Evolutionary conservation across 1,140 invertebrate genomes (phyloP).

Genomic region (Ceratina japonica): DNA sequence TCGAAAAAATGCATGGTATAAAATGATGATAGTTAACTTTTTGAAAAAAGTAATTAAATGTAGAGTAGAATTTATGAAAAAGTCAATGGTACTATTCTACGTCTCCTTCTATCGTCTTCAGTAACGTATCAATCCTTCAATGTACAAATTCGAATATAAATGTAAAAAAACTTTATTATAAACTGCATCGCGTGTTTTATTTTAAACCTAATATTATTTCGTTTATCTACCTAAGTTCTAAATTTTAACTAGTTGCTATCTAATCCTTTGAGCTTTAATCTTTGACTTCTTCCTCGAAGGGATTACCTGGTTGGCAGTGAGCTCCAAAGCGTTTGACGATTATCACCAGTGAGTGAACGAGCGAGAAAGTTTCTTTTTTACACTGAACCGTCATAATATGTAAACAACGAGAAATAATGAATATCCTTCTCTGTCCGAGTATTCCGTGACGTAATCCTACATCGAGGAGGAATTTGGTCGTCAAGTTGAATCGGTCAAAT

Average conservation of each 20-base stretch:
- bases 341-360: slow-evolving; percentile 18
- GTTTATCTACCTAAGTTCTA: slow-evolving; percentile 10
- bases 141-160: not conserved
- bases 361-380: slow-evolving; percentile 10
- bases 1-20: not conserved
- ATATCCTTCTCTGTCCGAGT: not conserved
- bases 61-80: not conserved
- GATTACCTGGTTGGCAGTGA: slow-evolving; percentile 49
- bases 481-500: not conserved
- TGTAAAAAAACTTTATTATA: slow-evolving; percentile 1
- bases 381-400: slow-evolving; percentile 35
- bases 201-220: not conserved
- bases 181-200: not conserved
- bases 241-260: not conserved
- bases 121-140: too few relatives aligned
- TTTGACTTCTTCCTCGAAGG: not conserved
- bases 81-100: not conserved
- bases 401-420: slow-evolving; percentile 40
- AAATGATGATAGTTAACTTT: not conserved
- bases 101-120: too few relatives aligned
- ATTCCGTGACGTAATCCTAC: slow-evolving; percentile 1
- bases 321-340: slow-evolving; percentile 14
- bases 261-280: not conserved
- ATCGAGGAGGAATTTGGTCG: not conserved
- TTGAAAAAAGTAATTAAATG: not conserved